Evolutionary conservation across 1,140 invertebrate genomes (phyloP), one percentile per base, ranked within the genome.

Genomic region (Caenorhabditis briggsae): DNA sequence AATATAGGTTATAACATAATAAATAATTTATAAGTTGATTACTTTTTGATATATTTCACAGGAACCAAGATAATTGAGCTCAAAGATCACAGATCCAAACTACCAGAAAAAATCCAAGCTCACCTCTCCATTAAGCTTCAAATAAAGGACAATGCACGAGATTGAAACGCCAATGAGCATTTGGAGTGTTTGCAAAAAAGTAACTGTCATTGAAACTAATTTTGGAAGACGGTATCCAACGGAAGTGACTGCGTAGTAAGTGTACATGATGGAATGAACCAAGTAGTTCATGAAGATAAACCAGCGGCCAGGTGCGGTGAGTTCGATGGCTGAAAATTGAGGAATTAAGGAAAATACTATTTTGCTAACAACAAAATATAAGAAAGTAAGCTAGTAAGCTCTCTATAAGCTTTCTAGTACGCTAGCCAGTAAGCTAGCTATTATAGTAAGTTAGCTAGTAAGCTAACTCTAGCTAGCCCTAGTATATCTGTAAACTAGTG

Each of bases 231-330:
- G 94, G 92, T 96, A 96, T 65, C 95, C 95, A 94, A 98, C 95
- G 61, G 97, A 96, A 89, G 96, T 95, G 14, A 97, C 93, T 0
- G 96, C 96, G 93, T 97, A 98, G 93, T 98, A 99, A 5, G 96
- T 95, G 93, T 99, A 99, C 97, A 99, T 99, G 89, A 97, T 94
- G 87, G 96, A 96, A 93, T 99, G 97, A 33, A 98, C 97, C 89
- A 95, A 95, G 93, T 97, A 98, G 93, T 99, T 98, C 96, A 99
- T 98, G 16, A 96, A 96, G 91, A 98, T 96, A 93, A 97, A 99
- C 97, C 97, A 98, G 56, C 96, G 94, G 93, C 98, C 97, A 33
- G 94, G 93, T 7, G 92, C 90, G 86, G 88, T 89, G 25, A 89
- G 55, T 84, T 89, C 88, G 74, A 82, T 55, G 11, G 87, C 89